These are phyloP conservation scores for Euplexia lucipara DNA, from an alignment of 2,888 invertebrate species.

Conservation along the genomic window DNA sequence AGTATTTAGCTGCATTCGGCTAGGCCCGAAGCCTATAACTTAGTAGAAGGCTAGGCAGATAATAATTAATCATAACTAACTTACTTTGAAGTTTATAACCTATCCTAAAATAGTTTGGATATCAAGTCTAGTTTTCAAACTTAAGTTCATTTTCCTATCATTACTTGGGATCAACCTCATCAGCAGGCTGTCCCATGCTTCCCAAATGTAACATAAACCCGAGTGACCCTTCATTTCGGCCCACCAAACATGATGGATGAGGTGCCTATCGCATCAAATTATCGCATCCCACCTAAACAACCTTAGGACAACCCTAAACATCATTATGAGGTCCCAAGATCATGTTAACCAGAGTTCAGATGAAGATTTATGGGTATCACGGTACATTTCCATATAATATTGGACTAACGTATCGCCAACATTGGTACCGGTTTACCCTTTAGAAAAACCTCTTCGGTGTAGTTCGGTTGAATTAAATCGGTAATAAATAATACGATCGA, in stretches of 20 bases:
- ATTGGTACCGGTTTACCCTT: slow-evolving; percentile 6
- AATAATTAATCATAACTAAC: not conserved
- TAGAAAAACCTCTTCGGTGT: not conserved
- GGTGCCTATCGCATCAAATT: slow-evolving; percentile 61
- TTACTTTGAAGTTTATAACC: not conserved
- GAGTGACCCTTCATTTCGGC: slow-evolving; percentile 45
- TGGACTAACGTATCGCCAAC: slow-evolving; percentile 1
- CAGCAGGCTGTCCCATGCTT: slow-evolving; percentile 21
- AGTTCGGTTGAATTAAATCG: not conserved
- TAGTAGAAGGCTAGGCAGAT: too few species aligned
- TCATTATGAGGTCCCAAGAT: slow-evolving; percentile 55
- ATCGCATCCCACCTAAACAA: slow-evolving; percentile 59
- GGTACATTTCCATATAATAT: slow-evolving; percentile 20
- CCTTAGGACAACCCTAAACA: slow-evolving; percentile 50
- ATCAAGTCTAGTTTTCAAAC: slow-evolving; percentile 26
- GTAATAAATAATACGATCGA: slow-evolving; percentile 1
- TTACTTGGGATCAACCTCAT: slow-evolving; percentile 37
- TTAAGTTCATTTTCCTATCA: slow-evolving; percentile 33
- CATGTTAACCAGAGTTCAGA: slow-evolving; percentile 34
- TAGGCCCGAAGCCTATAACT: too few species aligned
- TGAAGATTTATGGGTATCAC: slow-evolving; percentile 40
- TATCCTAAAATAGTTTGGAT: not conserved
- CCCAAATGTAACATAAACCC: slow-evolving; percentile 35
- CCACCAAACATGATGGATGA: slow-evolving; percentile 60
- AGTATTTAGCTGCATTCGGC: too few species aligned